Percentiles rank a stretch among this genome's conserved stretches.
phyloP scores from a whole-genome alignment of 92 coral and sea anemone species.

The Paragorgia papillata region DNA sequence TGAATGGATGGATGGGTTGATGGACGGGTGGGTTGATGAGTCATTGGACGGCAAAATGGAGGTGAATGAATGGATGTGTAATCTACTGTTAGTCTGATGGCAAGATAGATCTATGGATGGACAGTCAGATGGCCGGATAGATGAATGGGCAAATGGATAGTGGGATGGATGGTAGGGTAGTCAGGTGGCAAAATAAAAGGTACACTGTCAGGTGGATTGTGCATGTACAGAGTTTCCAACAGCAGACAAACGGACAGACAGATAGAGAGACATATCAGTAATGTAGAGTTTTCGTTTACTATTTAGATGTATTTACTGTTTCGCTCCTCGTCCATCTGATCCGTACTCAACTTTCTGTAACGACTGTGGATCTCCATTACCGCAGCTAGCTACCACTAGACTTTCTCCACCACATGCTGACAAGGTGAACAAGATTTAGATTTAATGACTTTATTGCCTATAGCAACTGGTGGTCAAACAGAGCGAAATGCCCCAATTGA shows the following conservation, averaged over 20 bases:
- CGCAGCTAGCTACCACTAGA: conserved; percentile 78
- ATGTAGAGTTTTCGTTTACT: conserved; percentile 1
- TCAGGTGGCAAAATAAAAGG: too few species aligned
- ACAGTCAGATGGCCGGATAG: not conserved
- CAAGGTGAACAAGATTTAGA: too few species aligned
- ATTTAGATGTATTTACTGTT: conserved; percentile 92
- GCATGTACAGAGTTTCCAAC: too few species aligned
- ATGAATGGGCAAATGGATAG: not conserved
- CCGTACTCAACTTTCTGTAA: conserved; percentile 93
- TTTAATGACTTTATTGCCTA: too few species aligned
- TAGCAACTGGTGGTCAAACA: too few species aligned
- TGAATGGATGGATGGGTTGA: too few species aligned
- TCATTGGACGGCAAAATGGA: too few species aligned
- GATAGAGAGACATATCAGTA: not conserved
- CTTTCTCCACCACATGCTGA: conserved; percentile 95
- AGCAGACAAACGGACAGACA: not conserved
- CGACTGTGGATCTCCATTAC: conserved; percentile 94
- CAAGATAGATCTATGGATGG: not conserved
- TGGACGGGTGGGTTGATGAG: too few species aligned
- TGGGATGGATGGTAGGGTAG: not conserved
- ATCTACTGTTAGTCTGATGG: too few species aligned
- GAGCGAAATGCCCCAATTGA: too few species aligned
- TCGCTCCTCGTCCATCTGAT: conserved; percentile 98
- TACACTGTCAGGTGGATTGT: too few species aligned
- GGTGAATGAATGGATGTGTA: too few species aligned